Evolutionary conservation across 2,888 invertebrate species (phyloP).

Genomic region (Craniophora ligustri): DNA sequence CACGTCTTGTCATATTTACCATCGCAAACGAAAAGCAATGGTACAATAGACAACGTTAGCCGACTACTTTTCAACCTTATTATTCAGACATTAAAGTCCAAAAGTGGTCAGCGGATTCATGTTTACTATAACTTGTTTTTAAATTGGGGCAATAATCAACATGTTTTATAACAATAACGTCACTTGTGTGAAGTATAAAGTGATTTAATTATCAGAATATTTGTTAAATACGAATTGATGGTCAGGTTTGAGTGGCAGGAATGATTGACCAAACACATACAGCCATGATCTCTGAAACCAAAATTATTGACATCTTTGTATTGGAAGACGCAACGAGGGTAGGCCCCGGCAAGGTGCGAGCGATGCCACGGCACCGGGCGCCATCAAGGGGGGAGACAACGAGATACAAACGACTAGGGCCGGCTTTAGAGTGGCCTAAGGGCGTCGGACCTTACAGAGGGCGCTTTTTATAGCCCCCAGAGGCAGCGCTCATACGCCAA

Average conservation of each 20-base stretch:
- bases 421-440: too few species aligned
- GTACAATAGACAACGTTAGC: neutral
- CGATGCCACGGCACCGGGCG: too few species aligned
- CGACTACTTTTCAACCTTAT: neutral
- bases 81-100: neutral
- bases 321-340: too few species aligned
- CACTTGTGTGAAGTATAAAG: slow-evolving; percentile 19
- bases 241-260: slow-evolving; percentile 35
- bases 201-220: slow-evolving; percentile 17
- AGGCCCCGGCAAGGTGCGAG: too few species aligned
- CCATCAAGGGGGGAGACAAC: too few species aligned
- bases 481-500: too few species aligned
- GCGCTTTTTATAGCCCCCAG: too few species aligned
- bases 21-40: too few species aligned
- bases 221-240: slow-evolving; percentile 28
- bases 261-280: slow-evolving; percentile 39
- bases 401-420: too few species aligned
- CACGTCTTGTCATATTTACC: neutral
- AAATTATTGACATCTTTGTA: too few species aligned
- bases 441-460: too few species aligned
- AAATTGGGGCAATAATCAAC: slow-evolving; percentile 33
- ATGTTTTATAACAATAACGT: slow-evolving; percentile 24
- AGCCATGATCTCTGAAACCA: slow-evolving; percentile 30
- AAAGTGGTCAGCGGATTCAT: neutral
- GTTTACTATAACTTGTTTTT: neutral